Percentiles rank a stretch among this genome's conserved stretches.
phyloP scores from a whole-genome alignment of 2,113 vertebrate genomes.

The Archocentrus centrarchus region DNA sequence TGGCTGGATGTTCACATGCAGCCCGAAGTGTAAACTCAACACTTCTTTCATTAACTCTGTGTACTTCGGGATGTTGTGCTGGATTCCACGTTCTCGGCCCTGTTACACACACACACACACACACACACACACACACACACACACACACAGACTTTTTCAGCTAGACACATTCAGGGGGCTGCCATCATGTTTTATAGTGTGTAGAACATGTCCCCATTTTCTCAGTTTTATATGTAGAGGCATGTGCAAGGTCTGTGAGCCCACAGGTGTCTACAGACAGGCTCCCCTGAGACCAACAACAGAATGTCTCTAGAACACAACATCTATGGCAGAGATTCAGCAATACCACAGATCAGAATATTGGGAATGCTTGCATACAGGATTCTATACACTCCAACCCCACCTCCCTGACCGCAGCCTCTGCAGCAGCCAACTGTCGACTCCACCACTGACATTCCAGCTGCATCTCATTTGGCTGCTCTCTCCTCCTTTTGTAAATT shows the following conservation, averaged over 20 bases:
- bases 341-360: background rate
- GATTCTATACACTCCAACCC: background rate
- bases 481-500: slow-evolving; percentile 39
- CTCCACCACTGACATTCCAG: slow-evolving; percentile 59
- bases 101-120: background rate
- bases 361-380: background rate
- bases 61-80: background rate
- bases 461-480: slow-evolving; percentile 67
- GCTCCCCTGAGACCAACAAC: background rate
- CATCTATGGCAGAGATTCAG: background rate
- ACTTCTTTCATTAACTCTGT: background rate
- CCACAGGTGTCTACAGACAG: background rate
- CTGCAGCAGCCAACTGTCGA: slow-evolving; percentile 36
- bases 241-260: background rate
- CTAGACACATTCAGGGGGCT: background rate
- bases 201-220: background rate
- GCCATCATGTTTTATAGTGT: background rate
- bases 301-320: background rate
- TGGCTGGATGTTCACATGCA: background rate
- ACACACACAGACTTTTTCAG: background rate
- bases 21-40: background rate
- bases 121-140: background rate
- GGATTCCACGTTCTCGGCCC: too few species aligned
- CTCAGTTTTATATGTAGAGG: background rate
- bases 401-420: slow-evolving; percentile 30